Evolutionary conservation across 2,113 vertebrate genomes (phyloP), one percentile per base, ranked within the genome.

Genomic region (Lonchura striata): DNA sequence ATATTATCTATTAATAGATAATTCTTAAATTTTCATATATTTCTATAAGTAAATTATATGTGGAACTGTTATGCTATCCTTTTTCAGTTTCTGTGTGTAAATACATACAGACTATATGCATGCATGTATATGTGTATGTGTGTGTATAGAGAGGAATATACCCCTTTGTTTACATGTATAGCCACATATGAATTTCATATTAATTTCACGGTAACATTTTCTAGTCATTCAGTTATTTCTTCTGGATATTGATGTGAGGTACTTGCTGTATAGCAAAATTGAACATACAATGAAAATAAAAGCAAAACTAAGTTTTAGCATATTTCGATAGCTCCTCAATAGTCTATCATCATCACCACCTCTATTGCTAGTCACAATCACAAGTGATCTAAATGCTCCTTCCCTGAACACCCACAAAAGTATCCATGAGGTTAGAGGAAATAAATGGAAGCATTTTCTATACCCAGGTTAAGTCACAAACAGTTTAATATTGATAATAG

Each of bases 51-150:
- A 50, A 49, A 65, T n/a, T 41, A 9, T 66, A 19, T 44, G 5
- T 49, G n/a, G 18, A 61, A 33, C 3, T 61, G 5, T 82, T n/a
- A 25, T 22, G 13, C 30, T 78, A 49, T 11, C 2, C 3, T 19
- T 81, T 78, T 53, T 56, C n/a, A 65, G 18, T 61, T 52, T 70
- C 22, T 61, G 5, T 60, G 4, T 82, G 11, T 78, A 75, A 60
- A 89, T 50, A 74, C 4, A 37, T n/a, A 33, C 9, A 65, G 14
- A 52, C 30, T 35, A 10, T 31, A 41, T 68, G 3, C 30, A 1
- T 77, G 6, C 11, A 39, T 49, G 7, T 41, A 1, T 21, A 3
- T 68, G 0, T 46, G 3, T 33, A 9, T 60, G 3, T 44, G 4
- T 28, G 4, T 13, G 1, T 19, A 33, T 0, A 46, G 2, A 52